Percentiles rank a stretch among this genome's conserved stretches.
Evolutionary conservation across 2,113 vertebrate genomes (phyloP).

Genomic region (Gymnorhina tibicen): DNA sequence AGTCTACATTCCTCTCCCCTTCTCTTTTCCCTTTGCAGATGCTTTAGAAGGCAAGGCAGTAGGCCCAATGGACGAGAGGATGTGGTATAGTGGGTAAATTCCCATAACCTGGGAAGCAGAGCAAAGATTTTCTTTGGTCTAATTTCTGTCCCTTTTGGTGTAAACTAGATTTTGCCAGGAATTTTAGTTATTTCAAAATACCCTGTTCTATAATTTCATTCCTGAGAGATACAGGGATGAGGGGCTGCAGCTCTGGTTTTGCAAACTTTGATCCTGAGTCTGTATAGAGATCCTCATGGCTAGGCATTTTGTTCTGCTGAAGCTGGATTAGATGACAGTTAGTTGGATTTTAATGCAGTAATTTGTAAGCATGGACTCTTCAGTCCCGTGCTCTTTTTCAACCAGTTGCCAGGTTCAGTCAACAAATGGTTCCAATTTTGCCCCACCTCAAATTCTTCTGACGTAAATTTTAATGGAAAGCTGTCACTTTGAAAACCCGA

Average conservation of each 20-base stretch:
- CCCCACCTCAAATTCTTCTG: not conserved
- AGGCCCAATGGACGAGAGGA: not conserved
- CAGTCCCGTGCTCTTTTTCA: not conserved
- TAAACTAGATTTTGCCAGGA: not conserved
- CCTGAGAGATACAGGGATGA: not conserved
- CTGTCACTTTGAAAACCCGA: not conserved
- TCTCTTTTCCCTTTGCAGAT: not conserved
- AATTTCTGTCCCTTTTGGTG: not conserved
- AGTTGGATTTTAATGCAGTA: not conserved
- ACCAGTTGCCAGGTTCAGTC: not conserved
- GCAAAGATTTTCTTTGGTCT: not conserved
- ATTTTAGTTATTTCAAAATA: not conserved
- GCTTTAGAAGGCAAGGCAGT: not conserved
- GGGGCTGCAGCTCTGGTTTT: not conserved
- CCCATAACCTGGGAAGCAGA: not conserved
- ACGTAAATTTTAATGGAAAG: constrained; percentile 9
- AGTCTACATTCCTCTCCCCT: not conserved
- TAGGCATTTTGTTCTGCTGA: not conserved
- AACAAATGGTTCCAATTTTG: constrained; percentile 25
- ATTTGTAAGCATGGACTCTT: not conserved
- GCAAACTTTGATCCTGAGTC: not conserved
- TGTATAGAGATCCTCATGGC: not conserved
- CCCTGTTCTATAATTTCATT: not conserved
- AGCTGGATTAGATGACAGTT: not conserved
- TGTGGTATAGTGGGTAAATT: not conserved